Percentiles rank a stretch among this genome's conserved stretches.
Evolutionary conservation across 2,888 invertebrate genomes (phyloP).

Genomic region (Drosophila nr. perissopoda): DNA sequence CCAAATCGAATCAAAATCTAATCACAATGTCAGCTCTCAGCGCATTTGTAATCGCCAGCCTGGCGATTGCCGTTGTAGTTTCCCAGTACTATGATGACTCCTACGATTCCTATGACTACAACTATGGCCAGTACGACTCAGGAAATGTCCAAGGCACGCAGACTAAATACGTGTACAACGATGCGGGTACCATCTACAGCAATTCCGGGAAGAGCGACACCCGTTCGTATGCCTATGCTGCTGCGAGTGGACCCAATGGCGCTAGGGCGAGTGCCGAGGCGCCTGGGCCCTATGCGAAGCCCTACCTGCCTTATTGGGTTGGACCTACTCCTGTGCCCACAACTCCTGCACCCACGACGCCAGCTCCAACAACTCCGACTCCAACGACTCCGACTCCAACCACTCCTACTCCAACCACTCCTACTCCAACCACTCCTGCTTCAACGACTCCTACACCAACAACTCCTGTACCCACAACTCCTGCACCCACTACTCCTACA

Average conservation of each 20-base stretch:
- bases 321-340: neutral
- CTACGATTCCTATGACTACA: constrained; percentile 11
- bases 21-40: constrained; percentile 35
- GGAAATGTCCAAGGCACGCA: neutral
- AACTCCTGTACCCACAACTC: neutral
- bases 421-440: neutral
- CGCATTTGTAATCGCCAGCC: constrained; percentile 27
- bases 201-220: neutral
- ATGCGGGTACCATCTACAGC: constrained; percentile 5
- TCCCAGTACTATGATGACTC: constrained; percentile 39
- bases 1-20: neutral
- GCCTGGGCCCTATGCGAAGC: constrained; percentile 25
- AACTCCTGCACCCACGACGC: neutral
- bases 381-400: neutral
- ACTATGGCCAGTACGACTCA: constrained; percentile 1
- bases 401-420: neutral
- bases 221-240: constrained; percentile 38
- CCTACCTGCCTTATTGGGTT: constrained; percentile 3
- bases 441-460: neutral
- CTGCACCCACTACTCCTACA: rapidly evolving
- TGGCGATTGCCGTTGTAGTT: constrained; percentile 18
- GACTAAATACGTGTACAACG: constrained; percentile 21
- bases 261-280: constrained; percentile 52
- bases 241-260: constrained; percentile 40
- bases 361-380: too few relatives aligned